phyloP scores from a whole-genome alignment of 2,797 vertebrate genomes.

The Columba guinea region DNA sequence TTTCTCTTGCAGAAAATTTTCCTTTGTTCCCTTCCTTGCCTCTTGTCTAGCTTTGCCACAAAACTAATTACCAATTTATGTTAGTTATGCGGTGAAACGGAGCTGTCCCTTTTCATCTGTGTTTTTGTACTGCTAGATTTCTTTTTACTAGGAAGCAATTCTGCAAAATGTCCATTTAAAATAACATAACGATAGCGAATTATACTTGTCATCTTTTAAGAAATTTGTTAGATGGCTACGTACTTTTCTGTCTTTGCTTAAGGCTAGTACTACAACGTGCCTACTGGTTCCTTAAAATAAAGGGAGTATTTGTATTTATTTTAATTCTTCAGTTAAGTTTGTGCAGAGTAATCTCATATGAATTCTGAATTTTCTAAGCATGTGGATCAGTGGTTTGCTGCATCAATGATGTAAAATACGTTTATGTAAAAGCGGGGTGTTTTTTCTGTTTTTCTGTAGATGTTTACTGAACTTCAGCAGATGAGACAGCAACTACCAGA shows the following conservation, averaged over 20 bases:
- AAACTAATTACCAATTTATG: background rate
- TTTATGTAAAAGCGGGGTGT: background rate
- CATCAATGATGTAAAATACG: background rate
- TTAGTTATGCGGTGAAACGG: background rate
- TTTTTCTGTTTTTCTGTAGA: constrained; percentile 75
- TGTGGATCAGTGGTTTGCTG: background rate
- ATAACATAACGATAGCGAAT: background rate
- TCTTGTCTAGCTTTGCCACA: background rate
- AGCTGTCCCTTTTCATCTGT: background rate
- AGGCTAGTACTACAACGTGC: background rate
- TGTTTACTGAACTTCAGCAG: constrained; percentile 99
- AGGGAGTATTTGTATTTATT: background rate
- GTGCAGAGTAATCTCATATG: background rate
- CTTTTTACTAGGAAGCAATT: background rate
- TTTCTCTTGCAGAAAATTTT: background rate
- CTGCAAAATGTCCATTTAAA: background rate
- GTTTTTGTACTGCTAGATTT: background rate
- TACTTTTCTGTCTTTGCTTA: background rate
- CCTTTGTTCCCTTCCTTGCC: background rate
- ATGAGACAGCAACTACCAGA: constrained; percentile 98
- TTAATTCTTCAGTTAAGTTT: background rate
- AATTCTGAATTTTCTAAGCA: background rate
- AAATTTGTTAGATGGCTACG: background rate
- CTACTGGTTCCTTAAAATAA: background rate
- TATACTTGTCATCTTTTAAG: background rate